Conservation (phyloP, 2,797 vertebrate species). For the Gymnothorax javanicus region DNA sequence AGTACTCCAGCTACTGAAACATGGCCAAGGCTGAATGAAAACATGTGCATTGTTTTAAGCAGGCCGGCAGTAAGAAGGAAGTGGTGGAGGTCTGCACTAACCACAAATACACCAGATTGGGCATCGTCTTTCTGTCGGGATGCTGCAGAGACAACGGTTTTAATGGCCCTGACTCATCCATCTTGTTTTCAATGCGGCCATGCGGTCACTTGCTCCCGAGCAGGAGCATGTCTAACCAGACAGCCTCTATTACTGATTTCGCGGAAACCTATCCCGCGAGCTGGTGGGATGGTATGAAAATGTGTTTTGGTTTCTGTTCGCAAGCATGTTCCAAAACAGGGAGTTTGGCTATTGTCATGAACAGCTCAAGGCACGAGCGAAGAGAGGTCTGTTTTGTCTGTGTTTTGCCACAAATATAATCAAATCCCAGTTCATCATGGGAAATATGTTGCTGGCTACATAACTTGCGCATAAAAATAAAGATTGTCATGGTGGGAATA, state of each 20-base stretch:
- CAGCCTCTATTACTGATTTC: slow-evolving; percentile 67
- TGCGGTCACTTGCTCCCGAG: slow-evolving; percentile 55
- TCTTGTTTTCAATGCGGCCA: slow-evolving; percentile 68
- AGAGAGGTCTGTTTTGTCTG: background rate
- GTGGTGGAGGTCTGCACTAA: slow-evolving; percentile 75
- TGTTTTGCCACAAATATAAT: background rate
- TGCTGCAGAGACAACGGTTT: slow-evolving; percentile 74
- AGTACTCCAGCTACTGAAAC: slow-evolving; percentile 36
- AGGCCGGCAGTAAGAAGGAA: slow-evolving; percentile 75
- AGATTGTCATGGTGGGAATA: background rate
- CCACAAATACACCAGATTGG: slow-evolving; percentile 78
- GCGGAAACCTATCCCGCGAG: slow-evolving; percentile 43
- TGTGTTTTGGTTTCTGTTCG: slow-evolving; percentile 48
- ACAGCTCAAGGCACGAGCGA: background rate
- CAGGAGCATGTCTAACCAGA: slow-evolving; percentile 67
- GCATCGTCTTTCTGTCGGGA: slow-evolving; percentile 71
- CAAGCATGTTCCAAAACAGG: slow-evolving; percentile 49
- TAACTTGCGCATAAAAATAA: background rate
- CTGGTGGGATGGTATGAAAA: slow-evolving; percentile 54
- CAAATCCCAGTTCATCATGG: background rate
- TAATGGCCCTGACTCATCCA: slow-evolving; percentile 75
- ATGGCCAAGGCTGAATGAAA: slow-evolving; percentile 62
- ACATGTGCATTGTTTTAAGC: slow-evolving; percentile 67
- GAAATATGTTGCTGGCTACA: background rate
- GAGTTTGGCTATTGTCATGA: slow-evolving; percentile 39